Conservation (phyloP, 2,113 vertebrate species). For the Tetrax tetrax region DNA sequence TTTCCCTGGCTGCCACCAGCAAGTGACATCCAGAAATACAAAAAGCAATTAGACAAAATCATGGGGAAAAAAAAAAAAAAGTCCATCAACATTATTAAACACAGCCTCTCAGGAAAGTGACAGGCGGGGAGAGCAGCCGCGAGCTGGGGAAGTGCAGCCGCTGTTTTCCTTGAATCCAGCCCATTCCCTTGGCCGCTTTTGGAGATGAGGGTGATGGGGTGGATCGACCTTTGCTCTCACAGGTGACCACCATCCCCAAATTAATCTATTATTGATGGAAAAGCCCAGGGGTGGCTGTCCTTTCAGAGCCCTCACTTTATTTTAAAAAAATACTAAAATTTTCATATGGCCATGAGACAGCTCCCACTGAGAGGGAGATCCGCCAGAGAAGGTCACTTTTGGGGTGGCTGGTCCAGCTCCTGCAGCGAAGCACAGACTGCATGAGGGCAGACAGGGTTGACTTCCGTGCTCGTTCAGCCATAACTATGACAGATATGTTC, state of each 20-base stretch:
- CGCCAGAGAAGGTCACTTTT: not conserved
- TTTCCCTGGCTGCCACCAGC: constrained; percentile 4
- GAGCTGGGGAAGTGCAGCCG: not conserved
- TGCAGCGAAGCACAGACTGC: not conserved
- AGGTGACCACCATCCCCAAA: not conserved
- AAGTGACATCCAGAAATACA: constrained; percentile 8
- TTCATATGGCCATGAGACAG: not conserved
- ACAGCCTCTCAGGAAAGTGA: not conserved
- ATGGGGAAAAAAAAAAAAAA: not conserved
- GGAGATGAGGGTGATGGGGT: not conserved
- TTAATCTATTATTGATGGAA: not conserved
- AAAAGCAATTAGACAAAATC: constrained; percentile 40
- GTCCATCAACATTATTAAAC: not conserved
- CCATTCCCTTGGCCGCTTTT: not conserved
- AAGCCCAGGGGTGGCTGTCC: not conserved
- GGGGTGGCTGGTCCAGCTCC: not conserved
- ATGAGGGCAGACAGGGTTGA: rapidly evolving
- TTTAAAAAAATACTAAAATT: not conserved
- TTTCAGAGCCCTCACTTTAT: not conserved
- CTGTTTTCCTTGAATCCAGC: not conserved
- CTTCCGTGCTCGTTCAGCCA: not conserved
- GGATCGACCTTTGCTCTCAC: not conserved
- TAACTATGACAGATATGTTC: not conserved
- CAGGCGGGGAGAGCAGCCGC: not conserved
- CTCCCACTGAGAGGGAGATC: not conserved